Percentiles rank a stretch among this genome's conserved stretches.
phyloP scores from a whole-genome alignment of 2,113 vertebrate genomes.

The Mus musculus region DNA sequence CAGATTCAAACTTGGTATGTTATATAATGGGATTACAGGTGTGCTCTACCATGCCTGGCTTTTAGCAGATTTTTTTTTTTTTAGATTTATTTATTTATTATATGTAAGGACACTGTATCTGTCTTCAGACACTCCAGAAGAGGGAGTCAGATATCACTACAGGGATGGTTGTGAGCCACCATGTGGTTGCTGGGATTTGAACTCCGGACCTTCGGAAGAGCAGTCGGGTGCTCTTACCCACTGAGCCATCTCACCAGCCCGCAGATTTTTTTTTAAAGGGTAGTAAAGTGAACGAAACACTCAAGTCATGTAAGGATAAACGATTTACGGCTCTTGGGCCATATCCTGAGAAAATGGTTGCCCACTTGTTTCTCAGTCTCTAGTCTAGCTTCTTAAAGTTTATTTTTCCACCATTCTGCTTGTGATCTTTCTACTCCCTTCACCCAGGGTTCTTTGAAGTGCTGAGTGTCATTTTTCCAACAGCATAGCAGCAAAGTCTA shows the following conservation, averaged over 20 bases:
- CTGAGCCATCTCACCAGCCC: no score
- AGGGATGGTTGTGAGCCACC: no score
- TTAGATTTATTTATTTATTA: no score
- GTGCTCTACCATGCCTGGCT: neutral
- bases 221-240: no score
- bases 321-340: neutral
- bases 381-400: neutral
- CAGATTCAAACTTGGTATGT: neutral
- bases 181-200: no score
- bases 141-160: no score
- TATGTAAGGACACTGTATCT: no score
- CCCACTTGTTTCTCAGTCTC: slow-evolving; percentile 34
- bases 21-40: neutral
- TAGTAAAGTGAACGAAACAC: slow-evolving; percentile 13
- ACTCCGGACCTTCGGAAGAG: no score
- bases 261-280: slow-evolving; percentile 2
- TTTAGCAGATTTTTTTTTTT: neutral
- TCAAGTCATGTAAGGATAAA: slow-evolving; percentile 10
- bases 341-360: slow-evolving; percentile 2
- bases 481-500: neutral
- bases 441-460: slow-evolving; percentile 12
- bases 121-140: no score
- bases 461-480: slow-evolving; percentile 26
- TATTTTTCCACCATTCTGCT: neutral
- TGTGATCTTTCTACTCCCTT: neutral